These are phyloP conservation scores for Misgurnus mizolepis DNA, from an alignment of 2,113 vertebrate species.

Conservation along the genomic window DNA sequence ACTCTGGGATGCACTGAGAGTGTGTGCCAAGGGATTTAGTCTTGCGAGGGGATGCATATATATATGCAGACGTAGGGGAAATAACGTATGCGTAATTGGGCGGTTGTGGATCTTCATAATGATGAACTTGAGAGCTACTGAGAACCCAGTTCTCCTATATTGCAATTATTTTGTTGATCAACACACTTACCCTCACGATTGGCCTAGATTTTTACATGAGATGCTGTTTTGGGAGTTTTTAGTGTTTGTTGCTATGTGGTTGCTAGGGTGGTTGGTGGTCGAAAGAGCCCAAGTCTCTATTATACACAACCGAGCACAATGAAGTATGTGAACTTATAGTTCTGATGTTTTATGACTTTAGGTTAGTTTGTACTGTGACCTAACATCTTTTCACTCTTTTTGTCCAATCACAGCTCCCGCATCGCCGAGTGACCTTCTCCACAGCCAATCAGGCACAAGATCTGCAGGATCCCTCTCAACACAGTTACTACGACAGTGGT, in stretches of 20 bases:
- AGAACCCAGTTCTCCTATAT: neutral
- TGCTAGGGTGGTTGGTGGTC: too few relatives aligned
- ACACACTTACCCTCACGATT: too few relatives aligned
- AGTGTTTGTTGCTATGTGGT: neutral
- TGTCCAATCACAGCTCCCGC: slow-evolving; percentile 79
- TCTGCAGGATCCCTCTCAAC: slow-evolving; percentile 93
- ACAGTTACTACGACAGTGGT: slow-evolving; percentile 96
- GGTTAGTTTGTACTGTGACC: neutral
- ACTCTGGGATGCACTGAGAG: neutral
- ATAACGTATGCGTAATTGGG: neutral
- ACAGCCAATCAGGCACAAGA: slow-evolving; percentile 96
- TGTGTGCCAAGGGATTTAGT: slow-evolving; percentile 19
- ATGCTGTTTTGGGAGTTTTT: too few relatives aligned
- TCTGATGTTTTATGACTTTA: too few relatives aligned
- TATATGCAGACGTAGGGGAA: slow-evolving; percentile 10
- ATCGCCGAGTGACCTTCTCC: slow-evolving; percentile 97
- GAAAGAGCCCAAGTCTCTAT: too few relatives aligned
- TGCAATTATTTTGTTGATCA: neutral
- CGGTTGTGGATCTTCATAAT: neutral
- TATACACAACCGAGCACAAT: too few relatives aligned
- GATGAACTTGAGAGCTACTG: neutral
- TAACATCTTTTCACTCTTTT: slow-evolving; percentile 28
- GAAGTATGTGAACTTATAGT: neutral
- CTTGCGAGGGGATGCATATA: neutral
- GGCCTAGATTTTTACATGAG: too few relatives aligned